Conservation (phyloP, 2,888 invertebrate species). For the Pristionchus entomophagus region DNA sequence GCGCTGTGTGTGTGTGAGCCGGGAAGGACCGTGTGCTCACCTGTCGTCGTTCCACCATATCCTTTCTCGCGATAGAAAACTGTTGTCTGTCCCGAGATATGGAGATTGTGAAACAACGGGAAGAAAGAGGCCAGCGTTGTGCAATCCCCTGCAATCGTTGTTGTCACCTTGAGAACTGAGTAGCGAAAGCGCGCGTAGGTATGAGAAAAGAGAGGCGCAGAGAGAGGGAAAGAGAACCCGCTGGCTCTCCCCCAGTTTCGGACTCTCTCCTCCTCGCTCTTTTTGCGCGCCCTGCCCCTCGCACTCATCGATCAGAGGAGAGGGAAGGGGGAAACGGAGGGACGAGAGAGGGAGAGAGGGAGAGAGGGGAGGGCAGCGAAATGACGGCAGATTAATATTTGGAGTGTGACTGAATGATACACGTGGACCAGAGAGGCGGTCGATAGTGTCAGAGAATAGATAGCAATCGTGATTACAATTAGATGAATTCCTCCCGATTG, state of each 20-base stretch:
- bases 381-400: constrained; percentile 32
- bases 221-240: background rate
- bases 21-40: constrained; percentile 14
- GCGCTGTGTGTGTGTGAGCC: too few relatives aligned
- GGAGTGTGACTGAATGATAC: constrained; percentile 21
- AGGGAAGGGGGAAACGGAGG: background rate
- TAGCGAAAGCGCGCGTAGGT: background rate
- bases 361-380: background rate
- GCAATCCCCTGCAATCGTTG: constrained; percentile 20
- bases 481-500: background rate
- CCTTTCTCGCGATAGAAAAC: constrained; percentile 25
- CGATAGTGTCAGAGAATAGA: background rate
- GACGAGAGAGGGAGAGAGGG: constrained; percentile 4
- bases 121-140: background rate
- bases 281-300: constrained; percentile 36
- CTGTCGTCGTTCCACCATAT: constrained; percentile 30
- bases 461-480: background rate
- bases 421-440: background rate
- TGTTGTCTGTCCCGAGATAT: background rate
- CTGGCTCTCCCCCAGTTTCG: background rate
- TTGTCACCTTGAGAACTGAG: constrained; percentile 5
- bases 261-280: constrained; percentile 14
- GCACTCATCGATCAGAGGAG: constrained; percentile 39
- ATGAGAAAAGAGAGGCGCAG: constrained; percentile 6
- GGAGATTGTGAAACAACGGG: constrained; percentile 26